Base-by-base conservation (phyloP, 37 sponge, comb jelly and placozoan genomes). In the Halichondria panicea region DNA sequence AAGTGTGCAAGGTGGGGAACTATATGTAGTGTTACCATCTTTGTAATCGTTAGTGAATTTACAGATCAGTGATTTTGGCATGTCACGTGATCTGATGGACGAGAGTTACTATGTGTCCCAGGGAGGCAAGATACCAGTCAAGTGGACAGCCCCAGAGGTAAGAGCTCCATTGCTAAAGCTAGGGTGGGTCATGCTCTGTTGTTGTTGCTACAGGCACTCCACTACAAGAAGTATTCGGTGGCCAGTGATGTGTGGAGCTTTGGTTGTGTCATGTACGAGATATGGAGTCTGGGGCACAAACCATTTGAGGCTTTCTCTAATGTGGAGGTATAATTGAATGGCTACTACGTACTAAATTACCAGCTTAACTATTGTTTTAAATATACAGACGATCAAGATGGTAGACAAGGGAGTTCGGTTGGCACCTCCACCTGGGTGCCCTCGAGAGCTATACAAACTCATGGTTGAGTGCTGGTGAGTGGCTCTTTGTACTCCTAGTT, bases 121-220 rank as follows among this genome's bases (percentile, higher is more conserved):
- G 43, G 63, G 78, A 33, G 85, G 81, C 7, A 38, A 66, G 35
- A 72, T 90, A 6, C 91, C 91, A 63, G 43, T 90, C 15, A 84
- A 84, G 70, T 90, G 91, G 91, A 90, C 91, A 71, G 91, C 91
- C 43, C 91, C 85, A 32, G 91, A 90, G 85, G 91, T 90, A 74
- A 12, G 6, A 6, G 9, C 27, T 11, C 6, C 12, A 58, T n/a
- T 58, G 7, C 25, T 6, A 58, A 22, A 58, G 6, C n/a, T 44
- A 4, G 24, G 11, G 27, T 19, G 33, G 8, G 28, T 71, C 15
- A 24, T 30, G 12, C 41, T 68, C n/a, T 44, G 27, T 22, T 37
- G 41, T 7, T 30, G 3, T 74, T 37, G n/a, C 5, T 37, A 3
- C 39, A 78, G 79, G 79, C 79, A 38, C 27, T 78, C 11, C 19